Evolutionary conservation across 2,113 vertebrate species (phyloP).

Genomic region (Cettia cetti): DNA sequence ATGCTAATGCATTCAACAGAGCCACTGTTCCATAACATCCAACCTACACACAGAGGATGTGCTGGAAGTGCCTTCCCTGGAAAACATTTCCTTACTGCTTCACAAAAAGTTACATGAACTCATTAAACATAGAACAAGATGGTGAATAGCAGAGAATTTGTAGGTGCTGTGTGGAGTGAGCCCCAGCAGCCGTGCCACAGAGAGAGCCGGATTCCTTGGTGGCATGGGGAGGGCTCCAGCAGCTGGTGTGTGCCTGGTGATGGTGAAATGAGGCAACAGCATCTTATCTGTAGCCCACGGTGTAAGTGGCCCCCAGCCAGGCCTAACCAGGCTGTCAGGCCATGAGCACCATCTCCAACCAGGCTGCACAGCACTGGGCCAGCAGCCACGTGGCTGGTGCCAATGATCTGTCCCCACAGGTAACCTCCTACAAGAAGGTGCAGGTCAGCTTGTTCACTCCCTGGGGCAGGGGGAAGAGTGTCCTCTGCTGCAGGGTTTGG

Average conservation of each 20-base stretch:
- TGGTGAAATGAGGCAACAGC: not conserved
- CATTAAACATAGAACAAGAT: not conserved
- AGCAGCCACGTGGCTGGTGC: not conserved
- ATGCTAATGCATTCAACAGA: constrained; percentile 41
- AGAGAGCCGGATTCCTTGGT: not conserved
- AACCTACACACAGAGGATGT: constrained; percentile 14
- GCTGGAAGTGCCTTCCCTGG: constrained; percentile 21
- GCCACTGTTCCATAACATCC: constrained; percentile 55
- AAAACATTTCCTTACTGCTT: not conserved
- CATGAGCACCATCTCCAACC: fast-evolving
- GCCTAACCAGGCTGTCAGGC: not conserved
- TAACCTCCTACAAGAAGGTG: fast-evolving
- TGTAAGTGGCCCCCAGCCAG: not conserved
- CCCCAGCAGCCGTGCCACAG: not conserved
- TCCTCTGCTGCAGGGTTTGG: not conserved
- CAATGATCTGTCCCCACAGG: fast-evolving
- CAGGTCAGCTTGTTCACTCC: not conserved
- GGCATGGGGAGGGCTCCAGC: not conserved
- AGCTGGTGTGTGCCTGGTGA: not conserved
- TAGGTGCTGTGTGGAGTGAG: not conserved
- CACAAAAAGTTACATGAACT: not conserved
- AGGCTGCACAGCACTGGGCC: not conserved
- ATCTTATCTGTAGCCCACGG: not conserved
- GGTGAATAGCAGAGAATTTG: not conserved
- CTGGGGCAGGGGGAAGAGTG: fast-evolving